Evolutionary conservation across 2,888 invertebrate species (phyloP), one percentile per base, ranked within the genome.

Genomic region (Conchocele bisecta): DNA sequence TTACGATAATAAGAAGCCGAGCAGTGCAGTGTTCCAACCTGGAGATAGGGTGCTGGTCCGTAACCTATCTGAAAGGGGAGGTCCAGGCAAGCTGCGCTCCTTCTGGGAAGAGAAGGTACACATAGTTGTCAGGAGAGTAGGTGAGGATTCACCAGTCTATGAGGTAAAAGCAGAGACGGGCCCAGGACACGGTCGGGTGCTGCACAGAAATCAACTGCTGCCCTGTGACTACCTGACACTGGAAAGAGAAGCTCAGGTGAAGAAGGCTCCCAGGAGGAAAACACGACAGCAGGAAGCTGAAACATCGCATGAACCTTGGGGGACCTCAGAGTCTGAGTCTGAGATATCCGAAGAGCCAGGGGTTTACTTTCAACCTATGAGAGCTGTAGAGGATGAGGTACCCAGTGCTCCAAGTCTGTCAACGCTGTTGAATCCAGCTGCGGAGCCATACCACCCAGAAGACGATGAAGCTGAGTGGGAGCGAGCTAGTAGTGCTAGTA

Each of bases 101-200:
- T 67, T 53, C 26, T 63, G 67, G 67, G 63, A 53, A 41, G 64
- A 70, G 20, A 26, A 65, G 13, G 56, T 61, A 13, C 63, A 72
- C 54, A 48, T 67, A 2, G 63, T 72, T n/a, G 24, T 29, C 11
- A n/a, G 44, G n/a, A 29, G 59, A 7, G 20, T 63, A 39, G 31
- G 17, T n/a, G 59, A 60, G 3, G 20, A 56, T 44, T 61, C 60
- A 3, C 57, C 57, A 20, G 72, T 72, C 3, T 60, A 72, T 60
- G 61, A 66, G 29, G 67, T 67, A 3, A 33, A 31, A 20, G 20
- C 24, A 3, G 54, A 35, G 26, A 20, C 39, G 15, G 53, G 53
- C n/a, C n/a, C n/a, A n/a, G n/a, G n/a, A n/a, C n/a, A 50, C 24
- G 13, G 20, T 4, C 41, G 11, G 5, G 41, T 41, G 17, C 41